A percentile compares a stretch with the other conserved stretches of the same genome.
Conservation (phyloP, 1,140 invertebrate genomes). For the Heliconius melpomene region DNA sequence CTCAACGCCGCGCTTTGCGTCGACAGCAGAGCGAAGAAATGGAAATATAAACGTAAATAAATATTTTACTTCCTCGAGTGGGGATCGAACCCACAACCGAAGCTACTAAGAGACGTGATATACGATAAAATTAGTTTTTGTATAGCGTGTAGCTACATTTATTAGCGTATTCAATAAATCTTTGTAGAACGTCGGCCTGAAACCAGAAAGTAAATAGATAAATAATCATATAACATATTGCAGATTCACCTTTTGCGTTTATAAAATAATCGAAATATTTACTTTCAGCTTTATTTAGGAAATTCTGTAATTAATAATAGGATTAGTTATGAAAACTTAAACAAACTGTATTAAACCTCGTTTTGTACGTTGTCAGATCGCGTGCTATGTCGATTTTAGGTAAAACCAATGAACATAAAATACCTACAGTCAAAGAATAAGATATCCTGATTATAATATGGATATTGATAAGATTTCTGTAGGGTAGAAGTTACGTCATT, state of each 20-base stretch:
- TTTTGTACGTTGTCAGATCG: background rate
- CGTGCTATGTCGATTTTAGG: background rate
- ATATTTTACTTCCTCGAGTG: no score
- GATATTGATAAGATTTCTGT: background rate
- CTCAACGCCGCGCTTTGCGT: no score
- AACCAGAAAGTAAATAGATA: background rate
- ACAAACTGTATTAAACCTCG: no score
- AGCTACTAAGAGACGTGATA: background rate
- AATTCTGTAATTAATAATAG: background rate
- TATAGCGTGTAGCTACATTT: background rate
- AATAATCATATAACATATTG: background rate
- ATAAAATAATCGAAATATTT: background rate
- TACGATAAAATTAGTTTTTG: background rate
- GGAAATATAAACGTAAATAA: no score
- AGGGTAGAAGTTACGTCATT: background rate
- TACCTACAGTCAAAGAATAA: background rate
- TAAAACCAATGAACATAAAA: background rate
- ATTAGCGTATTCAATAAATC: background rate
- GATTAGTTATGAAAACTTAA: no score
- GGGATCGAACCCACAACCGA: no score
- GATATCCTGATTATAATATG: background rate
- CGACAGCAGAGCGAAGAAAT: no score
- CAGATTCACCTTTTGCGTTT: background rate
- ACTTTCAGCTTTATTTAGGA: background rate
- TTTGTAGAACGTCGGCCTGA: background rate